Percentiles rank a stretch among this genome's conserved stretches.
phyloP scores from a whole-genome alignment of 2,113 vertebrate genomes.

The Indicator maculatus region DNA sequence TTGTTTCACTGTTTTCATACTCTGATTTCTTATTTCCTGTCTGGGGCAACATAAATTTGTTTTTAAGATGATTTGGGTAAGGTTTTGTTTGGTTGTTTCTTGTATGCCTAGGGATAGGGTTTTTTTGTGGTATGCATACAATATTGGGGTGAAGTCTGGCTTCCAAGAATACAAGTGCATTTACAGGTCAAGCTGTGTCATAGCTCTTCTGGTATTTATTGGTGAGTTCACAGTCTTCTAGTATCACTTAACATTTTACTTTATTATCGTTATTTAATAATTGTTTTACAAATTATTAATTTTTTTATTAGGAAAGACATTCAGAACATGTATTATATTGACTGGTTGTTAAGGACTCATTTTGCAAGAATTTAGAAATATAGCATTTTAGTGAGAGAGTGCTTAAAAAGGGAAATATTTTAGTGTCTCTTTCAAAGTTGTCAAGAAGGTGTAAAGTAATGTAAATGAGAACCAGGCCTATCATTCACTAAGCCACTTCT shows the following conservation, averaged over 20 bases:
- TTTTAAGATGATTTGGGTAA: background rate
- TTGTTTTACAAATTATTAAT: background rate
- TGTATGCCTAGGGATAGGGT: rapidly evolving
- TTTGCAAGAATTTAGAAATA: background rate
- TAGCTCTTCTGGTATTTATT: background rate
- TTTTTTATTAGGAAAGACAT: background rate
- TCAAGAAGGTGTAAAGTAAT: background rate
- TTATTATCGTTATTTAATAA: background rate
- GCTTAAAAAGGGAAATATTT: background rate
- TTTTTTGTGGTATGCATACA: background rate
- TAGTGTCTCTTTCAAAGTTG: background rate
- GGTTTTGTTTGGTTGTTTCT: background rate
- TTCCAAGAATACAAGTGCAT: background rate
- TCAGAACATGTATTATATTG: background rate
- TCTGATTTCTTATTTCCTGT: background rate
- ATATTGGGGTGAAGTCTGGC: background rate
- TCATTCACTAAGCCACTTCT: background rate
- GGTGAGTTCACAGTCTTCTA: background rate
- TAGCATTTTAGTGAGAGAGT: background rate
- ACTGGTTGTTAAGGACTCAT: background rate
- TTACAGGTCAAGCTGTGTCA: background rate
- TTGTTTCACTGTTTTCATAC: background rate
- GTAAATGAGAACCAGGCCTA: background rate
- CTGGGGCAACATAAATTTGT: background rate
- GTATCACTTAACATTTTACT: background rate